phyloP scores from a whole-genome alignment of 2,113 vertebrate genomes.

The Pyxicephalus adspersus region DNA sequence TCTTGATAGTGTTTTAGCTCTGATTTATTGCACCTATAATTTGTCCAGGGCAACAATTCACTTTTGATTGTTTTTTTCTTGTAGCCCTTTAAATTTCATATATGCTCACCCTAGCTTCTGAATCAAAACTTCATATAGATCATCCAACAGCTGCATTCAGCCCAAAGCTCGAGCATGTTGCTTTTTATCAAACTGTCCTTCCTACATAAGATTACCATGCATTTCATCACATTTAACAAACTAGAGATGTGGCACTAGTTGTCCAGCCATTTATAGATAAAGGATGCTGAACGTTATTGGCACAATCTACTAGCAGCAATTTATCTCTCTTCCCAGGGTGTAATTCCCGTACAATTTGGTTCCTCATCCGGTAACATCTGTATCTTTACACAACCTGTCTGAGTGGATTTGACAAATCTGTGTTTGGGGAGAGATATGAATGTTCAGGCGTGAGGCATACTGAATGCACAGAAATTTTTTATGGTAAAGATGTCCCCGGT shows the following conservation, averaged over 20 bases:
- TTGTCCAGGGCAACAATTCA: conserved; percentile 5
- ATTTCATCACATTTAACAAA: background rate
- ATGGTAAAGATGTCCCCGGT: background rate
- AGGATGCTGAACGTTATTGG: background rate
- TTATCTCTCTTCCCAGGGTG: background rate
- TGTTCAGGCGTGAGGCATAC: background rate
- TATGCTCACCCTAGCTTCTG: background rate
- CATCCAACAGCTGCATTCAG: background rate
- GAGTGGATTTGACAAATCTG: conserved; percentile 23
- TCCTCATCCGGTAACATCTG: conserved; percentile 11
- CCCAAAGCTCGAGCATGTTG: background rate
- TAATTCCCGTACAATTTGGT: background rate
- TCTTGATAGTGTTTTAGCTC: too few species aligned
- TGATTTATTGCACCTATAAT: background rate
- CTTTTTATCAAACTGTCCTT: background rate
- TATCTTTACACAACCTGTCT: conserved; percentile 1
- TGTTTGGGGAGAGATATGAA: conserved; percentile 1
- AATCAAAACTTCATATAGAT: background rate
- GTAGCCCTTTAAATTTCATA: too few species aligned
- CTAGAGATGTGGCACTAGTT: background rate
- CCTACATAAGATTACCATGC: background rate
- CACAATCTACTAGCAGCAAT: background rate
- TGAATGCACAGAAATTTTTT: conserved; percentile 2
- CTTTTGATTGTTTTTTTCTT: conserved; percentile 1
- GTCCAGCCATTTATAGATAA: background rate